phyloP scores from a whole-genome alignment of 2,888 invertebrate genomes.

The Ametastegia equiseti region DNA sequence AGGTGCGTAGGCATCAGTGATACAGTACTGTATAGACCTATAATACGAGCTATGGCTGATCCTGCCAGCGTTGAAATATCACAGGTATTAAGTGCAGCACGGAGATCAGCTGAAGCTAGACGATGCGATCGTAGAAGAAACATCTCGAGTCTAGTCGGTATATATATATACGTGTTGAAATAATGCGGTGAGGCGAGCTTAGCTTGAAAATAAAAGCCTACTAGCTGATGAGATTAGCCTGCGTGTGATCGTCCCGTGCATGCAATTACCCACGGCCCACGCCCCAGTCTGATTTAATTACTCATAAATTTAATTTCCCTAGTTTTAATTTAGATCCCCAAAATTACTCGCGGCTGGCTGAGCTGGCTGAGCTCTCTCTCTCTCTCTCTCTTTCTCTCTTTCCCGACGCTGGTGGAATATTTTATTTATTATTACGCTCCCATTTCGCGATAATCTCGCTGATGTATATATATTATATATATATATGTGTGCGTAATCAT shows the following conservation, averaged over 20 bases:
- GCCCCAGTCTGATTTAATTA: slow-evolving; percentile 57
- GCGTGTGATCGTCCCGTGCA: slow-evolving; percentile 52
- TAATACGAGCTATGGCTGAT: neutral
- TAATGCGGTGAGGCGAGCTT: neutral
- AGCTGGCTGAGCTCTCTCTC: neutral
- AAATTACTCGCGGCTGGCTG: slow-evolving; percentile 49
- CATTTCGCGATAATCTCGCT: slow-evolving; percentile 4
- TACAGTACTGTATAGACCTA: too few relatives aligned
- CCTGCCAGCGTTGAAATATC: neutral
- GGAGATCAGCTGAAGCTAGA: slow-evolving; percentile 2
- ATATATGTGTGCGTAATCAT: too few relatives aligned
- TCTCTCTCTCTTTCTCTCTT: neutral
- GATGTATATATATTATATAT: too few relatives aligned
- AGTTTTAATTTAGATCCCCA: slow-evolving; percentile 59
- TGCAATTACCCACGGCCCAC: slow-evolving; percentile 45
- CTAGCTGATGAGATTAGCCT: slow-evolving; percentile 59
- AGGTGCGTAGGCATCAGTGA: slow-evolving; percentile 17
- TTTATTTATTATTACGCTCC: neutral
- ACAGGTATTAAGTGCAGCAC: slow-evolving; percentile 19
- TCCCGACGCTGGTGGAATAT: slow-evolving; percentile 4
- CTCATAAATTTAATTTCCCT: slow-evolving; percentile 60
- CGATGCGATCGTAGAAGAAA: too few relatives aligned
- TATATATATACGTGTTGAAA: slow-evolving; percentile 30
- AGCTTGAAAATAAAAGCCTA: slow-evolving; percentile 21
- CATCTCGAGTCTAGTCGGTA: neutral